phyloP scores from a whole-genome alignment of 2,797 vertebrate species.

The Tapera naevia region DNA sequence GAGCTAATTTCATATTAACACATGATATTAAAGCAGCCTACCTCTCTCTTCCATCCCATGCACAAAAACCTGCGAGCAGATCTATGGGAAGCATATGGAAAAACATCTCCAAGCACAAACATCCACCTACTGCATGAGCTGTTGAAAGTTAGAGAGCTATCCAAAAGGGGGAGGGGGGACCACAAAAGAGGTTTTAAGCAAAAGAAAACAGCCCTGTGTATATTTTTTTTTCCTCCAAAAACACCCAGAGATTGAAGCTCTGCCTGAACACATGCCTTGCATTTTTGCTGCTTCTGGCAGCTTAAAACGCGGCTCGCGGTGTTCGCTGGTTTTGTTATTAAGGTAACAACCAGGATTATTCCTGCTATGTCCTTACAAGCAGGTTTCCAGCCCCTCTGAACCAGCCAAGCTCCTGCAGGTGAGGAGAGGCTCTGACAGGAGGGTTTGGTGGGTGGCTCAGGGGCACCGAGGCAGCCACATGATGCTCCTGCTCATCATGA shows the following conservation, averaged over 20 bases:
- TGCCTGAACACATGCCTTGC: neutral
- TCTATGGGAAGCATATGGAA: constrained; percentile 45
- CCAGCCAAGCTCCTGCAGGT: neutral
- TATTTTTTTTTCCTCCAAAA: neutral
- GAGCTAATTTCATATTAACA: constrained; percentile 16
- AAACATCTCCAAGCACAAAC: constrained; percentile 44
- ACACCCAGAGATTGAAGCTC: neutral
- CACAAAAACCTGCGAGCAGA: neutral
- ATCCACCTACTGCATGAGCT: constrained; percentile 29
- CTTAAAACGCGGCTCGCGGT: neutral
- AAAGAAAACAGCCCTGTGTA: neutral
- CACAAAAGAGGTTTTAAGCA: constrained; percentile 5
- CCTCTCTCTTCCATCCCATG: constrained; percentile 15
- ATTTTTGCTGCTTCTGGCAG: neutral
- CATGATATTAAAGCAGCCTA: constrained; percentile 13
- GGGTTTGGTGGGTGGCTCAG: neutral
- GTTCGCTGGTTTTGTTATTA: neutral
- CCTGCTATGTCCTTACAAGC: neutral
- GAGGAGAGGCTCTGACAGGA: neutral
- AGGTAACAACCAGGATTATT: neutral
- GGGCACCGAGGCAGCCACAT: neutral
- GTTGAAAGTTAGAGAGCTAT: neutral
- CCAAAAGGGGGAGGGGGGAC: neutral
- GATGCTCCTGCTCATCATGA: neutral
- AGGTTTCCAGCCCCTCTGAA: neutral